A percentile compares a stretch with the other conserved stretches of the same genome.
phyloP scores from a whole-genome alignment of 2,888 invertebrate genomes.

The Cepaea hortensis region DNA sequence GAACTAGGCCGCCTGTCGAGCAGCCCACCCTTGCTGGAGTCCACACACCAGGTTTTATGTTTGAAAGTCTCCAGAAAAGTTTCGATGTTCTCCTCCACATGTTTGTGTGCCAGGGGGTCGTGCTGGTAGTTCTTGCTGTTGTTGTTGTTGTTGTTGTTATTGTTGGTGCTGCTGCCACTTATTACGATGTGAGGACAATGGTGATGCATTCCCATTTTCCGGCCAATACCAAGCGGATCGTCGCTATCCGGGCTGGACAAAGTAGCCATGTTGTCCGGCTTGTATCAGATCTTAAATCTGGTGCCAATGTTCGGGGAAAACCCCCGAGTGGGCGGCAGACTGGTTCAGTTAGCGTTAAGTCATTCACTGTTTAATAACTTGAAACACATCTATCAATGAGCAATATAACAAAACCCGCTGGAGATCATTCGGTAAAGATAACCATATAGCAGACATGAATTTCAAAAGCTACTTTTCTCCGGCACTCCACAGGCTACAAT shows the following conservation, averaged over 20 bases:
- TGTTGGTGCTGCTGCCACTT: conserved; percentile 29
- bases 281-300: no score
- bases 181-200: conserved; percentile 45
- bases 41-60: conserved; percentile 63
- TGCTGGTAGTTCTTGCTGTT: conserved; percentile 36
- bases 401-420: no score
- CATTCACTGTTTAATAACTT: no score
- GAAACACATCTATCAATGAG: no score
- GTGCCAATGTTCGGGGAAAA: neutral
- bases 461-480: no score
- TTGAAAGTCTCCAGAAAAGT: conserved; percentile 70
- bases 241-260: conserved; percentile 53
- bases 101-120: conserved; percentile 52
- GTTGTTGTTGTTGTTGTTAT: conserved; percentile 41
- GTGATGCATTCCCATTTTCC: conserved; percentile 43
- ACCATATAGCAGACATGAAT: no score
- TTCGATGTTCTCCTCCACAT: conserved; percentile 70
- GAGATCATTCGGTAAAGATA: no score
- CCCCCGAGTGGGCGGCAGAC: no score
- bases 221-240: conserved; percentile 45
- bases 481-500: no score
- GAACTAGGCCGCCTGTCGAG: conserved; percentile 55
- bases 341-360: neutral
- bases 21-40: conserved; percentile 48
- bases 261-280: conserved; percentile 33